Evolutionary conservation across 2,113 vertebrate genomes (phyloP).

Genomic region (Recurvirostra avosetta): DNA sequence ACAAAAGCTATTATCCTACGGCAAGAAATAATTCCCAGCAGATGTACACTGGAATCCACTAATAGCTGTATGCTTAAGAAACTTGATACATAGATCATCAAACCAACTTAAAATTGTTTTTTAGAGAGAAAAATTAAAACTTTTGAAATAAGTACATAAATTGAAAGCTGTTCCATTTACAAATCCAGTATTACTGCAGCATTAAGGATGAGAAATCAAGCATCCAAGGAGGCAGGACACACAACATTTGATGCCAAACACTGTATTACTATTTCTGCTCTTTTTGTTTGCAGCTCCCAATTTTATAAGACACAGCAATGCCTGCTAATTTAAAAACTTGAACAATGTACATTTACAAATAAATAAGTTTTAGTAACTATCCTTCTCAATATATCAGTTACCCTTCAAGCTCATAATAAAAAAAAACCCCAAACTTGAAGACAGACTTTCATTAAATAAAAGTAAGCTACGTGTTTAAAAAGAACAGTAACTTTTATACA

Average conservation of each 20-base stretch:
- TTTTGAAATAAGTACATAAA: neutral
- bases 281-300: neutral
- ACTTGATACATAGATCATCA: neutral
- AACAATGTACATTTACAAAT: neutral
- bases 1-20: neutral
- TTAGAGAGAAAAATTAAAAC: neutral
- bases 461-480: accelerated
- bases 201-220: constrained; percentile 53
- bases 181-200: neutral
- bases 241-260: neutral
- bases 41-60: neutral
- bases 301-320: neutral
- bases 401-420: neutral
- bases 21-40: neutral
- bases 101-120: neutral
- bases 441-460: neutral
- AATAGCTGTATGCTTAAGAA: constrained; percentile 19
- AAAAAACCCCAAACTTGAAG: neutral
- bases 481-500: neutral
- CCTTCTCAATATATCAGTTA: neutral
- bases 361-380: neutral
- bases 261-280: neutral
- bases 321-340: neutral
- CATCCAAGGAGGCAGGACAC: constrained; percentile 33
- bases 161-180: neutral